Evolutionary conservation across 2,797 vertebrate genomes (phyloP).

Genomic region (Poecilia picta): DNA sequence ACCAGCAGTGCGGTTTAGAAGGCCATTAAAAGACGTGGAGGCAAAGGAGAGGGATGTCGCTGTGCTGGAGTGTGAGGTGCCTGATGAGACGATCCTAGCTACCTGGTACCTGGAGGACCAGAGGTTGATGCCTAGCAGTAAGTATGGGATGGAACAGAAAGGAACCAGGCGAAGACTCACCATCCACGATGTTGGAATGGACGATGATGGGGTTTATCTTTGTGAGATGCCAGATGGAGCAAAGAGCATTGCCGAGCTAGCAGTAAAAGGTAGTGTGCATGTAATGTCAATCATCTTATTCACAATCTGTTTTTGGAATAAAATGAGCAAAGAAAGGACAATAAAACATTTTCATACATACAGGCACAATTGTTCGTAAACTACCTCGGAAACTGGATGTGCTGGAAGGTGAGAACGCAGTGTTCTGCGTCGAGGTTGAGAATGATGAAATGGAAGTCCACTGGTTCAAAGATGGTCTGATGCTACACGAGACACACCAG

Average conservation of each 20-base stretch:
- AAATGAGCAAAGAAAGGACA: neutral
- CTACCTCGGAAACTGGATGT: constrained; percentile 93
- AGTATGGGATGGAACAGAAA: constrained; percentile 92
- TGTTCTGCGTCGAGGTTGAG: constrained; percentile 91
- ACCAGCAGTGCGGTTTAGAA: constrained; percentile 85
- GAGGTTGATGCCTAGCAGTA: constrained; percentile 87
- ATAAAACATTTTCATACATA: neutral
- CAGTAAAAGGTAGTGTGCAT: constrained; percentile 87
- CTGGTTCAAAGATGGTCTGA: constrained; percentile 89
- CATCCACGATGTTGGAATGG: constrained; percentile 86
- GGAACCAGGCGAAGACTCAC: constrained; percentile 87
- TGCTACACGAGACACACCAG: constrained; percentile 82
- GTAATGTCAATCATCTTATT: neutral
- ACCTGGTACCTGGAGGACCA: constrained; percentile 96
- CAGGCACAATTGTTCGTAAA: constrained; percentile 89
- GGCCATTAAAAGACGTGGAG: constrained; percentile 86
- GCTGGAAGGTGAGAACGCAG: constrained; percentile 93
- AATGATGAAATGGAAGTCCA: constrained; percentile 82
- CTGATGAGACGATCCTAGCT: constrained; percentile 85
- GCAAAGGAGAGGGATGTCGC: constrained; percentile 87
- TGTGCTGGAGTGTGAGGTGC: constrained; percentile 93
- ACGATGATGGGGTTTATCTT: constrained; percentile 94
- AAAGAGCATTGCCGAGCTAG: constrained; percentile 91
- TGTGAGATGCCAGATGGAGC: constrained; percentile 94
- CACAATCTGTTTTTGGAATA: neutral